These are phyloP conservation scores for Eurystomus glaucurus DNA, from an alignment of 2,797 vertebrate species.

Conservation along the genomic window DNA sequence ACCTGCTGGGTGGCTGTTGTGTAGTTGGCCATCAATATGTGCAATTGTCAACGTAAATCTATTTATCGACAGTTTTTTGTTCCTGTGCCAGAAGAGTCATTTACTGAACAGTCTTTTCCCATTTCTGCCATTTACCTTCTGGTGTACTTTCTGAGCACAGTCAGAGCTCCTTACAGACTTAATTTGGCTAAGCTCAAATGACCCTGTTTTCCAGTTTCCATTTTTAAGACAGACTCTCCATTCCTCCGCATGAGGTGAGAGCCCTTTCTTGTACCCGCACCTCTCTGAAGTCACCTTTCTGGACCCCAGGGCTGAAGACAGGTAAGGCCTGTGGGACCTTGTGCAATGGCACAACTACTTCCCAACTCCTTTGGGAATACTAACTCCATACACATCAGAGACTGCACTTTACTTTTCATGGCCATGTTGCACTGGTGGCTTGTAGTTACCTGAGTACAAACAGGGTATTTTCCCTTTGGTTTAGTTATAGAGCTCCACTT, in stretches of 20 bases:
- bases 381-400: neutral
- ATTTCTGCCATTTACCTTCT: neutral
- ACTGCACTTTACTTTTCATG: neutral
- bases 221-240: neutral
- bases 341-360: neutral
- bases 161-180: neutral
- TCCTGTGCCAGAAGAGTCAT: neutral
- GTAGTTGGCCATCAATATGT: neutral
- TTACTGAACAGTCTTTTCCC: neutral
- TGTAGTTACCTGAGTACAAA: neutral
- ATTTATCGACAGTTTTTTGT: neutral
- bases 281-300: neutral
- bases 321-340: neutral
- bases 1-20: neutral
- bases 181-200: neutral
- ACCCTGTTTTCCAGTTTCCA: neutral
- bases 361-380: neutral
- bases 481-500: neutral
- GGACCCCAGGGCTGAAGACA: neutral
- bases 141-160: neutral
- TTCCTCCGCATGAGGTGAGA: neutral
- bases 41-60: neutral
- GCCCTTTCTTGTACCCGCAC: neutral
- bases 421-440: neutral
- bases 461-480: neutral